A percentile compares a stretch with the other conserved stretches of the same genome.
phyloP scores from a whole-genome alignment of 2,888 invertebrate genomes.

The Thecophora atra region DNA sequence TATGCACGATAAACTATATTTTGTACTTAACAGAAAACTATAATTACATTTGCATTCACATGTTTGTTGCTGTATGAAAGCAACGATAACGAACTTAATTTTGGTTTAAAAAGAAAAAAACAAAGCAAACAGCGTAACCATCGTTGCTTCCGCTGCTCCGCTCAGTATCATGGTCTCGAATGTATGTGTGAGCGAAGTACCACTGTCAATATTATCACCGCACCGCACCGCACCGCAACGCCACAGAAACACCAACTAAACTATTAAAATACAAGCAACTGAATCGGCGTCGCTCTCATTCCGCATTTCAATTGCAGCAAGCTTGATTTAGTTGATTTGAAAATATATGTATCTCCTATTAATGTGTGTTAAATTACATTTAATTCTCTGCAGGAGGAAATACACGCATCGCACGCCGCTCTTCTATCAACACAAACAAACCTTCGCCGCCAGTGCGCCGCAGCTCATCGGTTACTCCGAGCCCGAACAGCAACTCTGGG shows the following conservation, averaged over 20 bases:
- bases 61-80: not conserved
- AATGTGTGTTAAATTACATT: not conserved
- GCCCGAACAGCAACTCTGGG: slow-evolving; percentile 59
- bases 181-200: slow-evolving; percentile 12
- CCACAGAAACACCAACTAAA: slow-evolving; percentile 18
- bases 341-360: slow-evolving; percentile 4
- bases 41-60: no score
- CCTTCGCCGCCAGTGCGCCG: slow-evolving; percentile 86
- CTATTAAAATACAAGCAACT: slow-evolving; percentile 12
- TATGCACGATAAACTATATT: slow-evolving; percentile 21
- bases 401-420: slow-evolving; percentile 64
- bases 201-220: not conserved
- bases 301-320: slow-evolving; percentile 15
- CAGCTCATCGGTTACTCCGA: slow-evolving; percentile 73
- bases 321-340: not conserved
- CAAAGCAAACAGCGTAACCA: not conserved
- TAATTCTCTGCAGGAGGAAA: slow-evolving; percentile 50
- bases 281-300: slow-evolving; percentile 17
- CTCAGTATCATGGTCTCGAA: slow-evolving; percentile 6
- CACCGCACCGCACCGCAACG: not conserved
- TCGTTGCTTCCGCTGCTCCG: not conserved
- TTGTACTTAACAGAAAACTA: slow-evolving; percentile 2
- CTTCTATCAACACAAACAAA: slow-evolving; percentile 68
- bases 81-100: slow-evolving; percentile 2
- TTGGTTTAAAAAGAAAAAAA: not conserved